Conservation (phyloP, 2,888 invertebrate genomes). For the Tridacna crocea region DNA sequence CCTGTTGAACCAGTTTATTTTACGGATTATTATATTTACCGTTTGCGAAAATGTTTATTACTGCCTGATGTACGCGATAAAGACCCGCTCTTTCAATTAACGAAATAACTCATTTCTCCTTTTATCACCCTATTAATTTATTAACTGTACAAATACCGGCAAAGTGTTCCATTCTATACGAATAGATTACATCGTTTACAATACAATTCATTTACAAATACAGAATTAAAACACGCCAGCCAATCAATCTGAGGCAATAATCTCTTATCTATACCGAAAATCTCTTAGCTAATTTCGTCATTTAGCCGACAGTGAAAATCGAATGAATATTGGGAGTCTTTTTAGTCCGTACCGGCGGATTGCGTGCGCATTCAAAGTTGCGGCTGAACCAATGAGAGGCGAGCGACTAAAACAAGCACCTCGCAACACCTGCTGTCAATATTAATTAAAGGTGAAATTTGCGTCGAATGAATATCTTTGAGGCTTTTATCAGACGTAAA, state of each 20-base stretch:
- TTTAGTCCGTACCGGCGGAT: conserved; percentile 38
- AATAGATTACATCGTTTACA: conserved; percentile 20
- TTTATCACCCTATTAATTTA: conserved; percentile 41
- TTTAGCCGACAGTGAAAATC: conserved; percentile 44
- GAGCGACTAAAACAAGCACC: conserved; percentile 14
- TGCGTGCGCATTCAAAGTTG: conserved; percentile 44
- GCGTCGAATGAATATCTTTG: not conserved
- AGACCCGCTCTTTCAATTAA: not conserved
- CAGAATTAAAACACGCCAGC: not conserved
- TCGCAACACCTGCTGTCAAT: conserved; percentile 45
- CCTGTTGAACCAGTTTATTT: no score
- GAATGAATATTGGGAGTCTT: conserved; percentile 33
- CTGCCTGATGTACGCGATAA: not conserved
- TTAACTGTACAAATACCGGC: conserved; percentile 25
- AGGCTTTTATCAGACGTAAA: no score
- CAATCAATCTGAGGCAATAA: conserved; percentile 10
- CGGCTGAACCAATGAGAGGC: conserved; percentile 36
- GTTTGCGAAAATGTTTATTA: no score
- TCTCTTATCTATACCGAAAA: conserved; percentile 13
- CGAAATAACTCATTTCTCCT: conserved; percentile 17
- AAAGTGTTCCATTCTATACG: conserved; percentile 14
- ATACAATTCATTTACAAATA: conserved; percentile 8
- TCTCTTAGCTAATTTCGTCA: conserved; percentile 23
- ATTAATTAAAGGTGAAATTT: conserved; percentile 6
- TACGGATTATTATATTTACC: no score